Base-by-base conservation (phyloP, 2,113 vertebrate genomes). In the Sisor rabdophorus region DNA sequence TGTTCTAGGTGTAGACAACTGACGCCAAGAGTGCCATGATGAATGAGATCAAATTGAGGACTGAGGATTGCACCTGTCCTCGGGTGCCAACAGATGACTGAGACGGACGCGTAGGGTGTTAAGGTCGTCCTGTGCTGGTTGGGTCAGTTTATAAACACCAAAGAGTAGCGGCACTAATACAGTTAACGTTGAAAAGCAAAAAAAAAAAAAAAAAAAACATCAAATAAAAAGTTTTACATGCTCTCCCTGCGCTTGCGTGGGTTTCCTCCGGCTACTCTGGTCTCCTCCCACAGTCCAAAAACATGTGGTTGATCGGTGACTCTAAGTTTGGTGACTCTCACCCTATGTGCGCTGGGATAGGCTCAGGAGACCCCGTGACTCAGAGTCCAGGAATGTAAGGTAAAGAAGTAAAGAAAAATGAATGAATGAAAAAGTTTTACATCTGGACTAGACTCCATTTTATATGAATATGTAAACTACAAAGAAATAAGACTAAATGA, bases 41-140 rank as follows among this genome's bases (percentile, higher is more conserved):
- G 86, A 85, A 86, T 85, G 79, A 83, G 61, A 81, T 40, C 69
- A 72, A 84, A 84, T 75, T 61, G 79, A 32, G 26, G 71, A 83
- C 81, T 85, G 36, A 26, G 15, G 4, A 5, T n/a, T 68, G 67
- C 89, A 91, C 87, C 88, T 90, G 89, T 86, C 84, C 61, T 60
- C 71, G 73, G 76, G 85, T 61, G 79, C 88, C 85, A 88, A 72
- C 73, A 84, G 85, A 87, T 89, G 85, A 90, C 83, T 83, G 70
- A 75, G 32, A 44, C 28, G 83, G 71, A 79, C 65, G 53, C 59
- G 17, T 40, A 11, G 52, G 88, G 77, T 60, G 64, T 55, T 19
- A 61, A 80, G 75, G 80, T 86, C 79, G 77, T 80, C 85, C 36
- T 40, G 70, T 74, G 81, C 63, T 75, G 82, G 83, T 70, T 78